Evolutionary conservation across 1,140 invertebrate species (phyloP).

Genomic region (Orius laevigatus): DNA sequence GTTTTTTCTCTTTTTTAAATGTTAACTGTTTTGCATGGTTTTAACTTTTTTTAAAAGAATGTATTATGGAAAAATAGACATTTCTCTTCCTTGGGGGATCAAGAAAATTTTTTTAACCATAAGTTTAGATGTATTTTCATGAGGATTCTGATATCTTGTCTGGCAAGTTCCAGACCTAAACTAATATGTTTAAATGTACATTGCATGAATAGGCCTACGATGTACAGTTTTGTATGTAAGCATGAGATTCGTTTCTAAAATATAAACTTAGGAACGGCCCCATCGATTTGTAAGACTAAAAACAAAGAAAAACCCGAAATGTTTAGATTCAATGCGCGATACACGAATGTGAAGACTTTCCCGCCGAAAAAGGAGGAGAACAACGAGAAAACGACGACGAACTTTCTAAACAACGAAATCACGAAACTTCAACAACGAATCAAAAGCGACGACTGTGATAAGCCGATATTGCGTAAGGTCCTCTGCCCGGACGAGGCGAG

Average conservation of each 20-base stretch:
- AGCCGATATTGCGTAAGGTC: slow-evolving; percentile 22
- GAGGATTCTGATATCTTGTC: too few relatives aligned
- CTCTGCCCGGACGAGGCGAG: slow-evolving; percentile 46
- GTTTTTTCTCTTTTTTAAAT: slow-evolving; percentile 23
- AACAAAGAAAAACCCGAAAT: neutral
- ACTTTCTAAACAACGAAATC: slow-evolving; percentile 21
- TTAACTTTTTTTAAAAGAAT: slow-evolving; percentile 14
- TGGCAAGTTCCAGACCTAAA: too few relatives aligned
- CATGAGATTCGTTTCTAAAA: too few relatives aligned
- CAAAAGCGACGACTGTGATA: slow-evolving; percentile 30
- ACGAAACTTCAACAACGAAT: slow-evolving; percentile 20
- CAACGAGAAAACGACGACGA: slow-evolving; percentile 17
- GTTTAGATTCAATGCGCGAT: slow-evolving; percentile 16
- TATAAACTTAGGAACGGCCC: too few relatives aligned
- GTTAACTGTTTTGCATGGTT: slow-evolving; percentile 17
- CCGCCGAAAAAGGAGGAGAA: slow-evolving; percentile 9
- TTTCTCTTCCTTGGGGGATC: neutral
- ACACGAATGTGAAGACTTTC: slow-evolving; percentile 6
- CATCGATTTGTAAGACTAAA: too few relatives aligned
- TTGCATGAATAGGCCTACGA: too few relatives aligned
- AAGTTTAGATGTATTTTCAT: too few relatives aligned
- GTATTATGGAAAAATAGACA: too few relatives aligned
- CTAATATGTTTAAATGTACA: too few relatives aligned
- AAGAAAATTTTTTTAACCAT: slow-evolving; percentile 2
- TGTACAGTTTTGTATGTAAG: too few relatives aligned